Evolutionary conservation across 2,113 vertebrate species (phyloP).

Genomic region (Eptesicus fuscus): DNA sequence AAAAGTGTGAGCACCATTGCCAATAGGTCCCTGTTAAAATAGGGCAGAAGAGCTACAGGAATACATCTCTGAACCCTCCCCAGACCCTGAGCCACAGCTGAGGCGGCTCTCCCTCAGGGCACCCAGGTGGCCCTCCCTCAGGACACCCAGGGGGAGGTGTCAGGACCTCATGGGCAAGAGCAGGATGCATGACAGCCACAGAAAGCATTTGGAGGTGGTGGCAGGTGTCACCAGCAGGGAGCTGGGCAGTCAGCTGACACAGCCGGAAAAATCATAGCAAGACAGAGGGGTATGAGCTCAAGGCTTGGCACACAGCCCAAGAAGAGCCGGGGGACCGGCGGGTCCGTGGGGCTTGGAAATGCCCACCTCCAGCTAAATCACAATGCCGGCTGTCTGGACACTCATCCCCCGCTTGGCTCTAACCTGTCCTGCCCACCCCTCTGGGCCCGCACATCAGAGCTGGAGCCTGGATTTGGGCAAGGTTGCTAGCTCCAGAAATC

Average conservation of each 20-base stretch:
- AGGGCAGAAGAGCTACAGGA: not conserved
- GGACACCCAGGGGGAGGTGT: not conserved
- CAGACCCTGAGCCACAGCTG: not conserved
- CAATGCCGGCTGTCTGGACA: not conserved
- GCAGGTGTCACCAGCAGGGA: slow-evolving; percentile 19
- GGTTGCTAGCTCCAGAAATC: not conserved
- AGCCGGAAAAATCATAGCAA: not conserved
- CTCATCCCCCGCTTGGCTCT: not conserved
- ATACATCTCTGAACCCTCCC: not conserved
- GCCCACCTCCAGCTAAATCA: not conserved
- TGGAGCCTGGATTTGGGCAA: not conserved
- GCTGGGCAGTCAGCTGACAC: not conserved
- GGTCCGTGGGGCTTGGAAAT: not conserved
- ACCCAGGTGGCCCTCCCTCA: not conserved
- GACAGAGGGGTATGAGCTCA: not conserved
- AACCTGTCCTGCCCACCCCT: not conserved
- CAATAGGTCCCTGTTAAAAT: not conserved
- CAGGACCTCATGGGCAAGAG: not conserved
- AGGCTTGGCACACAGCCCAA: not conserved
- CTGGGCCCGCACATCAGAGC: not conserved
- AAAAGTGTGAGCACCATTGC: not conserved
- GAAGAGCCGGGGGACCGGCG: fast-evolving
- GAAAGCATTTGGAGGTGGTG: not conserved
- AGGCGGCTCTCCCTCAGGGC: not conserved
- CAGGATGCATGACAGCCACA: not conserved